Evolutionary conservation across 2,113 vertebrate genomes (phyloP).

Genomic region (Platysternon megacephalum): DNA sequence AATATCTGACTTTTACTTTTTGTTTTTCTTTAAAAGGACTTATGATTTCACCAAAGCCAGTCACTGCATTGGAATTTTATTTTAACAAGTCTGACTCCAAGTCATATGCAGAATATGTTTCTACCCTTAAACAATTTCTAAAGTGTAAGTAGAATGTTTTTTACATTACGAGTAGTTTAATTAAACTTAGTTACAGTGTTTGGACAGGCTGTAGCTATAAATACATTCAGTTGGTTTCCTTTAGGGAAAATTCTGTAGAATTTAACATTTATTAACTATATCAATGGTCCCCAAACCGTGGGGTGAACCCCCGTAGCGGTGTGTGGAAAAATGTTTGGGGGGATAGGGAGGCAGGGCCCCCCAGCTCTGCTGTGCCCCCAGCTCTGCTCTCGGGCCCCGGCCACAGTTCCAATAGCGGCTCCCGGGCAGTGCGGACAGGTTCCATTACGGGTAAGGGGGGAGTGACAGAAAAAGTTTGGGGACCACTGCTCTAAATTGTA

Average conservation of each 20-base stretch:
- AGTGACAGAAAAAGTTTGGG: too few species aligned
- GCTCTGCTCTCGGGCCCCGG: too few species aligned
- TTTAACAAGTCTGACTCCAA: slow-evolving; percentile 80
- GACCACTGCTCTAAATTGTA: neutral
- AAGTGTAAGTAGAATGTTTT: slow-evolving; percentile 80
- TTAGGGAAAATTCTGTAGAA: neutral
- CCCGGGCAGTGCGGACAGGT: too few species aligned
- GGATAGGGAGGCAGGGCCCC: too few species aligned
- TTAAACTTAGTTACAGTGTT: neutral
- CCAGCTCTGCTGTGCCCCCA: too few species aligned
- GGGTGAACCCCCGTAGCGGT: too few species aligned
- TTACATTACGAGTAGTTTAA: neutral
- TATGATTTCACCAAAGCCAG: slow-evolving; percentile 89
- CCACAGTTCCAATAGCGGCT: too few species aligned
- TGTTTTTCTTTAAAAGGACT: slow-evolving; percentile 82
- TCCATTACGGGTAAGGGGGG: too few species aligned
- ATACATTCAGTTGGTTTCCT: neutral
- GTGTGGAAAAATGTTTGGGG: too few species aligned
- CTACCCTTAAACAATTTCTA: slow-evolving; percentile 84
- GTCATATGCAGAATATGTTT: slow-evolving; percentile 80
- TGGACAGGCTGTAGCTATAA: neutral
- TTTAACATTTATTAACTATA: neutral
- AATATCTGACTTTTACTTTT: slow-evolving; percentile 37
- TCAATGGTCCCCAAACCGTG: too few species aligned
- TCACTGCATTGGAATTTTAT: slow-evolving; percentile 84